Evolutionary conservation across 2,888 invertebrate genomes (phyloP), one percentile per base, ranked within the genome.

Genomic region (Subacronicta megacephala): DNA sequence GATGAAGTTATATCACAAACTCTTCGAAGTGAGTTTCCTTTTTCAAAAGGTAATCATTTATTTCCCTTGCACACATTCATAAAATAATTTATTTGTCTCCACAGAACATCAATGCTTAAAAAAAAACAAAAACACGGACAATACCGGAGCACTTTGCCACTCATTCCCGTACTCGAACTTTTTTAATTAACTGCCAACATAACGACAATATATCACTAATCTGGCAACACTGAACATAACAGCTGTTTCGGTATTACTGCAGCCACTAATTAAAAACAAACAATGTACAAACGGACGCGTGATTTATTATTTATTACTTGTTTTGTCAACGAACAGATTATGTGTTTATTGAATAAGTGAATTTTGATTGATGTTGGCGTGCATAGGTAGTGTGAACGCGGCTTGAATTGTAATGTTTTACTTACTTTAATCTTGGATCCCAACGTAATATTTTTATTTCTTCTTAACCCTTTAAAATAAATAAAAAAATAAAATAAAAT

Each of bases 181-280:
- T 73, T 72, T 72, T 72, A 72, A 73, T 72, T 64, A 64, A 69
- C 70, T 73, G 49, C 59, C 46, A 58, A 60, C 56, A 69, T 61
- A 69, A 74, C 57, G 41, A 54, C 61, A 33, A 69, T 69, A 56
- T 64, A 69, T 69, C 65, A 71, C 65, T 70, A 74, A 72, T 74
- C 59, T 62, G 55, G 69, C 63, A 59, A 72, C 73, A 72, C 51
- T 41, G 72, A 56, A 61, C 45, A 62, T 58, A 66, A 72, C 60
- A 62, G 72, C 58, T 71, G 62, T 61, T 71, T 58, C 53, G 75
- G 56, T 56, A 66, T 71, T 62, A 53, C 59, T 57, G 53, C 76
- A 78, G 74, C 71, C 83, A 77, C 83, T 89, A 90, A 90, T 90
- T 88, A 89, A 90, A 90, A 90, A 89, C 87, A 90, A 90, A 90